Base-by-base conservation (phyloP, 53 echinoderm and acorn worm genomes). In the Crossaster papposus region DNA sequence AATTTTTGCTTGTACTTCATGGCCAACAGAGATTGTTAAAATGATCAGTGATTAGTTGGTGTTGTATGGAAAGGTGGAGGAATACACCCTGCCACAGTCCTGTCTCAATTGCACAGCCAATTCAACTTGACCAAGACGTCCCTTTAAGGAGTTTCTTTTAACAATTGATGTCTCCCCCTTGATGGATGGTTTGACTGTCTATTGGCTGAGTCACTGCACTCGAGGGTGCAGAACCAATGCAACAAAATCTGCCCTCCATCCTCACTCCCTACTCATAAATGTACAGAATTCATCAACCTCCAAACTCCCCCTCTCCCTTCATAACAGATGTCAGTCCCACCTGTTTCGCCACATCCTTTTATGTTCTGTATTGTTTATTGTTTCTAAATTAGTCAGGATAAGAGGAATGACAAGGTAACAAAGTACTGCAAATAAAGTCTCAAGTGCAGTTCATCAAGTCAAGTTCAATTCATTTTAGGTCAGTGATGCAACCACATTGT, bases 121-220 rank as follows among this genome's bases (percentile, higher is more conserved):
- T 78, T 78, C 51, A 78, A 51, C 51, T 51, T 50, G 78, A 78
- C 62, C 12, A 29, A 52, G 55, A 30, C 31, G 34, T 51, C 72
- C 85, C 85, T 85, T 85, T 85, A 85, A 85, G 54, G 85, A 58
- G 12, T 58, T 17, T 58, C 7, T 20, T 4, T 20, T 58, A 58
- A 58, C 58, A 20, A 85, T 85, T 36, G 53, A 70, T 22, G 73
- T 53, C 85, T 54, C 65, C 65, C 53, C 51, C 33, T 72, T 85
- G 85, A 85, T 85, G 85, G 85, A 85, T 85, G 73, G 85, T 72
- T 85, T 72, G 85, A 72, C 85, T 85, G 73, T 71, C 85, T 85
- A 73, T 73, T 30, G 85, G 65, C 85, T 85, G 85, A 85, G 85
- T 85, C 85, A 85, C 72, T 85, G 85, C 85, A 85, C 85, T 85